Evolutionary conservation across 2,888 invertebrate species (phyloP).

Genomic region (Subacronicta megacephala): DNA sequence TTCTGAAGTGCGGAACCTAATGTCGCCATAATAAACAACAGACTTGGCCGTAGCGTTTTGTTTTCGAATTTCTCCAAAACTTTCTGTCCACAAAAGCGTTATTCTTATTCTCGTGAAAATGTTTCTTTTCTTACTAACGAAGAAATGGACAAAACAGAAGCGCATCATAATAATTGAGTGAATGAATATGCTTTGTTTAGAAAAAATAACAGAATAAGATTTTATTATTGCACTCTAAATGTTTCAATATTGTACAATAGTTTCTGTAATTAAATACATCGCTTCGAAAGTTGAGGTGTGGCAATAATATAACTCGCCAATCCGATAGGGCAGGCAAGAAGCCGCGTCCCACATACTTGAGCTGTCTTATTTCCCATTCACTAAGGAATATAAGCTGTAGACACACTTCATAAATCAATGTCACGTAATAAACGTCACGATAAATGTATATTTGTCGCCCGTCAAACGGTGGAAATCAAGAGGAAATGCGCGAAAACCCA

Average conservation of each 20-base stretch:
- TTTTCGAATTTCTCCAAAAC: slow-evolving; percentile 10
- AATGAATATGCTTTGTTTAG: too few species aligned
- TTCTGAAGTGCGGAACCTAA: slow-evolving; percentile 23
- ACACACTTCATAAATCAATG: slow-evolving; percentile 69
- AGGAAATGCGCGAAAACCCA: slow-evolving; percentile 54
- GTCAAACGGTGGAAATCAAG: slow-evolving; percentile 62
- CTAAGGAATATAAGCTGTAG: slow-evolving; percentile 43
- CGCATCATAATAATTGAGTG: too few species aligned
- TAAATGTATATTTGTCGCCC: slow-evolving; percentile 73
- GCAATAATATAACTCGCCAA: slow-evolving; percentile 6
- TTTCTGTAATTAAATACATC: neutral
- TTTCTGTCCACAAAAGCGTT: slow-evolving; percentile 2
- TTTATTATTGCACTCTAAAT: too few species aligned
- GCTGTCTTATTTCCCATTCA: slow-evolving; percentile 38
- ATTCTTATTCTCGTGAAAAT: slow-evolving; percentile 10
- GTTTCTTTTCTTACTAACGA: too few species aligned
- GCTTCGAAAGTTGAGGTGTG: neutral
- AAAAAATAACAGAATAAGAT: too few species aligned
- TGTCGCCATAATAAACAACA: slow-evolving; percentile 27
- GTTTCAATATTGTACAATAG: too few species aligned
- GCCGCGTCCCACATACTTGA: slow-evolving; percentile 17
- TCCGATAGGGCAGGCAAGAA: slow-evolving; percentile 11
- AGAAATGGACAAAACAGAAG: too few species aligned
- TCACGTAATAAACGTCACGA: slow-evolving; percentile 72
- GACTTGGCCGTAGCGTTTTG: slow-evolving; percentile 30